These are phyloP conservation scores for Chiloscyllium punctatum DNA, from an alignment of 2,797 vertebrate genomes.

Conservation along the genomic window DNA sequence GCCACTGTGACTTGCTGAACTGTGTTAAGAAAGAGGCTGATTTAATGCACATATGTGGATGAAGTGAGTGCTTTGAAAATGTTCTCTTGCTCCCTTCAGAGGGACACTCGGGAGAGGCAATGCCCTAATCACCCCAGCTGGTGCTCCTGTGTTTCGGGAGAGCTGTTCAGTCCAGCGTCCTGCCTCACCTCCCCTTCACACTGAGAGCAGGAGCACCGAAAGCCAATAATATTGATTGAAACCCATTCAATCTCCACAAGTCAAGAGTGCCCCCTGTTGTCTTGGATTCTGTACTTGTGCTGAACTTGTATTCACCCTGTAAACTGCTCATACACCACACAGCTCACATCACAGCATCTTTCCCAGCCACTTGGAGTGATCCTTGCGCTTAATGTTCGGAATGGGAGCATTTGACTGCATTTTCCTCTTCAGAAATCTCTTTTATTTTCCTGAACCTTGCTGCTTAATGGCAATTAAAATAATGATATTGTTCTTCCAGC, in stretches of 20 bases:
- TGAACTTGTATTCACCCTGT: not conserved
- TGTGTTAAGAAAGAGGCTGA: not conserved
- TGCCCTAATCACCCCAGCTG: not conserved
- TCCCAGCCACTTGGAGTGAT: not conserved
- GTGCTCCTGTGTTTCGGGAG: not conserved
- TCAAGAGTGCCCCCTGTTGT: not conserved
- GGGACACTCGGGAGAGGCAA: not conserved
- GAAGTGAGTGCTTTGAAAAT: not conserved
- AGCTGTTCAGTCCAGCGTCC: not conserved
- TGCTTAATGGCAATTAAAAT: not conserved
- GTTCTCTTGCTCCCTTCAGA: not conserved
- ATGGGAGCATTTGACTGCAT: not conserved
- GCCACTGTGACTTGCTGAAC: too few species aligned
- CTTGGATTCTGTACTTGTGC: not conserved
- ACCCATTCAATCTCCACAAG: too few species aligned
- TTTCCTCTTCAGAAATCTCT: not conserved
- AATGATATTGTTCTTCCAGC: not conserved
- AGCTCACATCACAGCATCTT: not conserved
- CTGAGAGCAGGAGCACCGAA: too few species aligned
- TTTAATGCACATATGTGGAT: not conserved
- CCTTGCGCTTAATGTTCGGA: not conserved
- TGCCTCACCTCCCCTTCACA: too few species aligned
- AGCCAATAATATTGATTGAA: not conserved
- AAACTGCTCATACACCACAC: too few species aligned
- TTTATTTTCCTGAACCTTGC: not conserved